These are phyloP conservation scores for Rhinogobio ventralis DNA, from an alignment of 2,797 vertebrate species.

Conservation along the genomic window DNA sequence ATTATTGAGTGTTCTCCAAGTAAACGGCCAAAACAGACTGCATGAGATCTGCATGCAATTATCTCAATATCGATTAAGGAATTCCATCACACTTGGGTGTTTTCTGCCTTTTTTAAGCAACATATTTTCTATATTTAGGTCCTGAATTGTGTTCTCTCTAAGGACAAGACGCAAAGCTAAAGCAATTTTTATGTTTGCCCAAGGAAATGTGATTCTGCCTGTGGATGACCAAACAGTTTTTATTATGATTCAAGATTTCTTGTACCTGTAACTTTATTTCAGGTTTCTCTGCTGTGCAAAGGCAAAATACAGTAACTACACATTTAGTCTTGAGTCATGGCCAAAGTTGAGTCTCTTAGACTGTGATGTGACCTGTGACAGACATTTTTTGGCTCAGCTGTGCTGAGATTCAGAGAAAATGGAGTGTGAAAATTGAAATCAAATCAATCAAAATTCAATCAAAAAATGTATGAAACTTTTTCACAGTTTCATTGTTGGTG, in stretches of 20 bases:
- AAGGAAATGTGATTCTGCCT: background rate
- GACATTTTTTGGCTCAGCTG: constrained; percentile 23
- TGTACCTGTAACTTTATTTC: background rate
- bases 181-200: background rate
- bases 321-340: background rate
- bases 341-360: background rate
- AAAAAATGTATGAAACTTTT: constrained; percentile 4
- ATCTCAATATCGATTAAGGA: constrained; percentile 56
- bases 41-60: constrained; percentile 60
- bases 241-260: background rate
- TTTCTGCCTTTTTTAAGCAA: constrained; percentile 54
- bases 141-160: background rate
- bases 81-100: constrained; percentile 54
- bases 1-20: constrained; percentile 70
- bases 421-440: constrained; percentile 30
- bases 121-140: constrained; percentile 31
- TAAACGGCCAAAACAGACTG: constrained; percentile 63
- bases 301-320: background rate
- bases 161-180: background rate
- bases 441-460: constrained; percentile 31
- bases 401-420: constrained; percentile 29
- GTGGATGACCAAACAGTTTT: background rate
- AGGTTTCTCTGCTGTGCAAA: constrained; percentile 2
- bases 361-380: constrained; percentile 27
- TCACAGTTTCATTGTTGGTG: background rate